These are phyloP conservation scores for Corythaeola cristata DNA, from an alignment of 2,113 vertebrate species.

Conservation along the genomic window DNA sequence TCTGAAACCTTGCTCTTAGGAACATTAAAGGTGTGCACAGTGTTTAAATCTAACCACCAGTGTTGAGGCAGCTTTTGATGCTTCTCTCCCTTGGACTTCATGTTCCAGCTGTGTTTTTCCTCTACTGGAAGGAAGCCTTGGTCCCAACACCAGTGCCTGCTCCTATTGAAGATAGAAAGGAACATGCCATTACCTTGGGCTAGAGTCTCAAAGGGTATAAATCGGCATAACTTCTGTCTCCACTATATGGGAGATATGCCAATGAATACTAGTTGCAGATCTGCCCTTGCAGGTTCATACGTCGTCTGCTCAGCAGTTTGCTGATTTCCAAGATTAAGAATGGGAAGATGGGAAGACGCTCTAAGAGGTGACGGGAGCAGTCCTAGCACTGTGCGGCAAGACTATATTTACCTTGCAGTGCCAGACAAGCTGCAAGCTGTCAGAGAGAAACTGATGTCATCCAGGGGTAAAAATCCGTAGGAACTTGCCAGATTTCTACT, in stretches of 20 bases:
- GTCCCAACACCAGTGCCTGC: neutral
- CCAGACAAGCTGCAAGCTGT: conserved; percentile 20
- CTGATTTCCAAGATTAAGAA: neutral
- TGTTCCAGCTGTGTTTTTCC: neutral
- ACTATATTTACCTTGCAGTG: neutral
- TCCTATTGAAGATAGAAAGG: neutral
- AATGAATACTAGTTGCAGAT: neutral
- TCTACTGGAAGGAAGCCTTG: neutral
- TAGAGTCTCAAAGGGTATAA: neutral
- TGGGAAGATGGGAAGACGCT: fast-evolving
- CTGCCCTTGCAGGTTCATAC: neutral
- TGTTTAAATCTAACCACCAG: conserved; percentile 5
- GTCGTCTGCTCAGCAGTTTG: neutral
- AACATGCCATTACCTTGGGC: neutral
- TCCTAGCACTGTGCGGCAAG: neutral
- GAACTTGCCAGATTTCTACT: conserved; percentile 29
- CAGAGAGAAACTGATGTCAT: conserved; percentile 42
- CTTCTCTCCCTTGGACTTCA: neutral
- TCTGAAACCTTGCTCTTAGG: conserved; percentile 11
- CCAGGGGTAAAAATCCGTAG: conserved; percentile 12
- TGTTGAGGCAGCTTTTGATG: neutral
- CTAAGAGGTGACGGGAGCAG: neutral
- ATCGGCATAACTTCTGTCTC: neutral
- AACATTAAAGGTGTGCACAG: neutral
- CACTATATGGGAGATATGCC: neutral